These are phyloP conservation scores for Limnothrissa miodon DNA, from an alignment of 2,113 vertebrate species.

Conservation along the genomic window DNA sequence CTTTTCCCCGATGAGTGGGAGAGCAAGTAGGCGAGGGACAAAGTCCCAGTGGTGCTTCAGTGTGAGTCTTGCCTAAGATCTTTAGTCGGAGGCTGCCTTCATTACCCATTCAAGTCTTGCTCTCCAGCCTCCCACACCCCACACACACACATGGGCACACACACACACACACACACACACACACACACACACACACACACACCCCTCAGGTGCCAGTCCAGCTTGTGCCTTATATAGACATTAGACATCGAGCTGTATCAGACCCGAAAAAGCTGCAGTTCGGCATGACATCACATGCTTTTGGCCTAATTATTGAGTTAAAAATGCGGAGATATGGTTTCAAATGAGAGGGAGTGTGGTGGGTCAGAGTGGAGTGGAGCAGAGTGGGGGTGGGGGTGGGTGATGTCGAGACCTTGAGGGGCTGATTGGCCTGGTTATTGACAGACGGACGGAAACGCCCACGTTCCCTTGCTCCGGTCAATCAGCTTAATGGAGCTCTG, in stretches of 20 bases:
- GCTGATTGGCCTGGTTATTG: slow-evolving; percentile 71
- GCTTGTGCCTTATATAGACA: too few species aligned
- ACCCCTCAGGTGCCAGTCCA: neutral
- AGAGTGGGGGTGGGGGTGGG: slow-evolving; percentile 48
- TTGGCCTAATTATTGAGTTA: slow-evolving; percentile 27
- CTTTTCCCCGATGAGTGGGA: neutral
- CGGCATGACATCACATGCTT: slow-evolving; percentile 13
- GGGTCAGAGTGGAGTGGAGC: slow-evolving; percentile 41
- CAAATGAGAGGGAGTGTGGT: slow-evolving; percentile 45
- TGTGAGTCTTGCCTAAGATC: neutral
- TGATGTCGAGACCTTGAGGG: slow-evolving; percentile 43
- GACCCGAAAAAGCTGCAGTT: neutral
- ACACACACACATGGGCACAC: neutral
- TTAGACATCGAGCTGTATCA: neutral
- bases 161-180: too few species aligned
- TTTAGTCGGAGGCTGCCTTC: neutral
- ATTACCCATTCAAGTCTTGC: neutral
- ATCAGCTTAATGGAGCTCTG: slow-evolving; percentile 69
- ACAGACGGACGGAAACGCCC: slow-evolving; percentile 62
- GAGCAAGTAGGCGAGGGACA: neutral
- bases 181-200: too few species aligned
- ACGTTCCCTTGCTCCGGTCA: slow-evolving; percentile 68
- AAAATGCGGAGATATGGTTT: neutral
- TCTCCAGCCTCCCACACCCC: neutral
- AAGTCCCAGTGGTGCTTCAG: neutral